Percentiles rank a stretch among this genome's conserved stretches.
Evolutionary conservation across 2,113 vertebrate species (phyloP).

Genomic region (Nannobrachium achirus): DNA sequence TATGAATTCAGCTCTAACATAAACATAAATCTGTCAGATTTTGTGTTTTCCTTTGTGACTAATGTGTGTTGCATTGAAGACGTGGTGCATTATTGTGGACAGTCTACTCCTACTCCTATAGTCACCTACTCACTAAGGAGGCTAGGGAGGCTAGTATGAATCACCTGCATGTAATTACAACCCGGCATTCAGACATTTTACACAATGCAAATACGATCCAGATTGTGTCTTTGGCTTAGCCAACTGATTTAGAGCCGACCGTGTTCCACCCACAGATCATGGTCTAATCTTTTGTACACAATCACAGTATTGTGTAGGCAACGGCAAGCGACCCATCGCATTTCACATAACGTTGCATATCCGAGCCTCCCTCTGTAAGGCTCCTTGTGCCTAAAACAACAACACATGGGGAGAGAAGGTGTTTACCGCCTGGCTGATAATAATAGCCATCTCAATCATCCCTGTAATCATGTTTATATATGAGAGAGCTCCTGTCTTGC

Average conservation of each 20-base stretch:
- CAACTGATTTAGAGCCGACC: slow-evolving; percentile 4
- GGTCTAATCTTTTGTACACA: slow-evolving; percentile 23
- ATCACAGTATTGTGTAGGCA: neutral
- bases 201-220: too few relatives aligned
- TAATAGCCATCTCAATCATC: slow-evolving; percentile 15
- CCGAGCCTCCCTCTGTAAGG: slow-evolving; percentile 3
- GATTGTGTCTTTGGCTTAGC: too few relatives aligned
- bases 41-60: too few relatives aligned
- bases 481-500: neutral
- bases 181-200: too few relatives aligned
- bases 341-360: neutral
- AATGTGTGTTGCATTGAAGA: too few relatives aligned
- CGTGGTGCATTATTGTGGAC: too few relatives aligned
- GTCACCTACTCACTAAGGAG: too few relatives aligned
- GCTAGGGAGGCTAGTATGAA: too few relatives aligned
- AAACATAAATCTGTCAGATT: too few relatives aligned
- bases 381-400: neutral
- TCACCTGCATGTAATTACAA: too few relatives aligned
- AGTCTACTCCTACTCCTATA: too few relatives aligned
- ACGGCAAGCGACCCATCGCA: neutral
- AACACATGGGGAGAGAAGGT: neutral
- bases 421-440: neutral
- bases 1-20: too few relatives aligned
- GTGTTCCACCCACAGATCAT: slow-evolving; percentile 4
- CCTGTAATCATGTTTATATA: slow-evolving; percentile 1